Evolutionary conservation across 2,797 vertebrate species (phyloP), one percentile per base, ranked within the genome.

Genomic region (Pangasius sanitwongsei): DNA sequence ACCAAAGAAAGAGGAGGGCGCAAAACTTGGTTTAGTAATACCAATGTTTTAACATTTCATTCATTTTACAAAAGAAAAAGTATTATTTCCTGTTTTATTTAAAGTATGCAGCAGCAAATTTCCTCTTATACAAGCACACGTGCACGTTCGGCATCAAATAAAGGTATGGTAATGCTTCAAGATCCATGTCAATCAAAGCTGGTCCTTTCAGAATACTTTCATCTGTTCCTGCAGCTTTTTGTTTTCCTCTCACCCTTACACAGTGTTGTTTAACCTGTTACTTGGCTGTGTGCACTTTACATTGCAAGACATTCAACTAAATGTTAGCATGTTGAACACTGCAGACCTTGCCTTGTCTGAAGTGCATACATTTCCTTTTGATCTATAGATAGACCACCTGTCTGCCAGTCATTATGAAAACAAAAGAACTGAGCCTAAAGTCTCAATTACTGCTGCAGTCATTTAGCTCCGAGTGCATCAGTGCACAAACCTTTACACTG

Each of bases 331-430:
- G 67, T 61, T 48, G 50, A 34, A 74, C n/a, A n/a, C 50, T 61
- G 44, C 23, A 63, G 41, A 65, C 55, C 53, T 25, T 18, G 50
- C 13, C 16, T 61, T 74, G 53, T 81, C 59, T 50, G 65, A 72
- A 83, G 77, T 74, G 82, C 67, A 85, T 48, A 48, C 31, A 59
- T 61, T 85, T 55, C 50, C 74, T 69, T 85, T 85, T 48, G 50
- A 50, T 85, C 61, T 61, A 41, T 57, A 81, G 53, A 61, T 82
- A 82, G 80, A 11, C 3, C 8, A 55, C 34, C 50, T 55, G 50
- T 55, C 77, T 80, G 77, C 28, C 16, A 0, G 25, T 50, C 25
- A 6, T n/a, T 50, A 50, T 77, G 44, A 77, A 77, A 77, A 77
- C 74, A 44, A 55, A 48, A 44, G 11, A 75, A 12, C 23, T 75